Conservation (phyloP, 2,797 vertebrate species). For the Bryconaethiops microstoma region DNA sequence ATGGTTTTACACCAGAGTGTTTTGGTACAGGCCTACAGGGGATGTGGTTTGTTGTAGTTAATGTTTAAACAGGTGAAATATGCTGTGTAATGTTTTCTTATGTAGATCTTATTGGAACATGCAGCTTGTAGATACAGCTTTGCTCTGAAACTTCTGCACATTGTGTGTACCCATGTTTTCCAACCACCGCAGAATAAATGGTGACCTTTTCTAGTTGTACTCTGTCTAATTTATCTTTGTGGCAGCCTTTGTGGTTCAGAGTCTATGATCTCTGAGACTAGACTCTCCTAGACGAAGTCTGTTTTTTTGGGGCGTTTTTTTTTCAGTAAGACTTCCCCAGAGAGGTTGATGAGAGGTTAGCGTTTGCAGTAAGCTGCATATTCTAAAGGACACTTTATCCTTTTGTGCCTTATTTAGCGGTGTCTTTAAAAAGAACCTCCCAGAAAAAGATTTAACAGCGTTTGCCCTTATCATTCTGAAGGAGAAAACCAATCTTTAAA, state of each 20-base stretch:
- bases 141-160: conserved; percentile 3
- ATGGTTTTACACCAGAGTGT: neutral
- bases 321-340: conserved; percentile 18
- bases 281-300: neutral
- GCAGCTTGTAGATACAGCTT: conserved; percentile 2
- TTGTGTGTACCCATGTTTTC: conserved; percentile 23
- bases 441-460: conserved; percentile 15
- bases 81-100: conserved; percentile 15
- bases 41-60: conserved; percentile 31
- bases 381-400: conserved; percentile 18
- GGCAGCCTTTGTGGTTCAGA: conserved; percentile 23
- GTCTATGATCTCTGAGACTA: conserved; percentile 7
- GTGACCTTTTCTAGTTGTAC: conserved; percentile 24
- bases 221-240: conserved; percentile 11
- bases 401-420: conserved; percentile 26
- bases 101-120: conserved; percentile 31
- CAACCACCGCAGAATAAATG: conserved; percentile 11
- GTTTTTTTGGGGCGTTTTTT: neutral
- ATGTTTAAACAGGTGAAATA: conserved; percentile 34
- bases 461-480: conserved; percentile 27
- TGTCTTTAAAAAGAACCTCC: conserved; percentile 19
- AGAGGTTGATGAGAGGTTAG: conserved; percentile 52
- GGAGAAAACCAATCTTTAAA: conserved; percentile 25
- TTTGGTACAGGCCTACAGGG: conserved; percentile 11
- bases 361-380: conserved; percentile 23